A percentile compares a stretch with the other conserved stretches of the same genome.
Evolutionary conservation across 2,888 invertebrate species (phyloP).

Genomic region (Ichneumon xanthorius): DNA sequence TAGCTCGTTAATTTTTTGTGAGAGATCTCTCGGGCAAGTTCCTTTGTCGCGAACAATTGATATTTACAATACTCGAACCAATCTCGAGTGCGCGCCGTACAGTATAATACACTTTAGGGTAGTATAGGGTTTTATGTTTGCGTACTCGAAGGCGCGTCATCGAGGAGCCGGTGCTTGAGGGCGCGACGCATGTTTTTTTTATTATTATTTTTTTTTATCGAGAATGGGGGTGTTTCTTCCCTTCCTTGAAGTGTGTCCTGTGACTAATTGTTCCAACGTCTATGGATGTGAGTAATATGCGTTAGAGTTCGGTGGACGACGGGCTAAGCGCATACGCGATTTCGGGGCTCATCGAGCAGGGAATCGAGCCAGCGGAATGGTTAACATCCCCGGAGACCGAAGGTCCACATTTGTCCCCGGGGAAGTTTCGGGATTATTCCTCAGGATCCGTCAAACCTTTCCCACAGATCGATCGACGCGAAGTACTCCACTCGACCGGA

Average conservation of each 20-base stretch:
- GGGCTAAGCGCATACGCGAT: neutral
- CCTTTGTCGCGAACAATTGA: conserved; percentile 63
- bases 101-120: conserved; percentile 17
- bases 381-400: conserved; percentile 18
- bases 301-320: neutral
- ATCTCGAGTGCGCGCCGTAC: conserved; percentile 38
- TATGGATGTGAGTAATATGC: conserved; percentile 24
- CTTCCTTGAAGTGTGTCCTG: conserved; percentile 4
- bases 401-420: conserved; percentile 38
- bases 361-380: conserved; percentile 34
- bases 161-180: conserved; percentile 24
- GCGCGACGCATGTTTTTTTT: neutral
- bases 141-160: conserved; percentile 56
- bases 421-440: conserved; percentile 34
- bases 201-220: neutral
- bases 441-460: conserved; percentile 31
- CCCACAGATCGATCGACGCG: conserved; percentile 30
- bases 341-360: neutral
- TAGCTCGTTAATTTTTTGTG: conserved; percentile 63
- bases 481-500: conserved; percentile 17
- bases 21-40: conserved; percentile 36
- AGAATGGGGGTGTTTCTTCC: conserved; percentile 7
- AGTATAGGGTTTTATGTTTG: conserved; percentile 31
- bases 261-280: conserved; percentile 31
- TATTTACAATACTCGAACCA: conserved; percentile 63